phyloP scores from a whole-genome alignment of 2,113 vertebrate species.

The Nettapus auritus region DNA sequence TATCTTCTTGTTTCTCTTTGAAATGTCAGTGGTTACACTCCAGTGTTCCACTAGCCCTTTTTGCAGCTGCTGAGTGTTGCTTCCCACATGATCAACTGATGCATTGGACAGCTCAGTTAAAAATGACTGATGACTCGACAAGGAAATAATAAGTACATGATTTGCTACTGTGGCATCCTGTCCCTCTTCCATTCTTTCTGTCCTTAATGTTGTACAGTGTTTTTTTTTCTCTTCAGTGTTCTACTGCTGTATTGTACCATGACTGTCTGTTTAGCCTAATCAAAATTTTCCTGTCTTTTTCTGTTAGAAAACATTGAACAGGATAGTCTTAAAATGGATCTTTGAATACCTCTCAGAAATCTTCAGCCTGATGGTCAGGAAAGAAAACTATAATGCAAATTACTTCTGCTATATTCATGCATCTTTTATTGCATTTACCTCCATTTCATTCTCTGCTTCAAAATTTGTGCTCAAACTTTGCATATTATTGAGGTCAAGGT shows the following conservation, averaged over 20 bases:
- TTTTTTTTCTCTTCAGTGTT: fast-evolving
- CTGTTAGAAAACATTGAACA: neutral
- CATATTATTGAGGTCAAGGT: neutral
- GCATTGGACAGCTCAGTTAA: neutral
- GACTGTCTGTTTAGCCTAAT: neutral
- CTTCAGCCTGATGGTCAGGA: neutral
- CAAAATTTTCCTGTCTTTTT: neutral
- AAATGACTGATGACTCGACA: neutral
- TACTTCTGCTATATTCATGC: neutral
- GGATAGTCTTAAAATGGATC: neutral
- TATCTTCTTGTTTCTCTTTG: constrained; percentile 26
- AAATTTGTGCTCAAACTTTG: neutral
- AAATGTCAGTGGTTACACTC: neutral
- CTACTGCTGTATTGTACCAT: neutral
- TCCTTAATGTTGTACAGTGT: neutral
- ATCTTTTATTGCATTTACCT: neutral
- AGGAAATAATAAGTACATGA: neutral
- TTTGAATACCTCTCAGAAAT: neutral
- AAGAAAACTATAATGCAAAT: neutral
- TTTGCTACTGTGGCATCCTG: neutral
- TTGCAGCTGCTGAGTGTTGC: neutral
- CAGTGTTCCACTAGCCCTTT: neutral
- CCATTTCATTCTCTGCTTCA: neutral
- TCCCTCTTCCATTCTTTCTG: neutral
- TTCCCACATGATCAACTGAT: neutral